Conservation (phyloP, 2,113 vertebrate genomes). For the Pseudorasbora parva region DNA sequence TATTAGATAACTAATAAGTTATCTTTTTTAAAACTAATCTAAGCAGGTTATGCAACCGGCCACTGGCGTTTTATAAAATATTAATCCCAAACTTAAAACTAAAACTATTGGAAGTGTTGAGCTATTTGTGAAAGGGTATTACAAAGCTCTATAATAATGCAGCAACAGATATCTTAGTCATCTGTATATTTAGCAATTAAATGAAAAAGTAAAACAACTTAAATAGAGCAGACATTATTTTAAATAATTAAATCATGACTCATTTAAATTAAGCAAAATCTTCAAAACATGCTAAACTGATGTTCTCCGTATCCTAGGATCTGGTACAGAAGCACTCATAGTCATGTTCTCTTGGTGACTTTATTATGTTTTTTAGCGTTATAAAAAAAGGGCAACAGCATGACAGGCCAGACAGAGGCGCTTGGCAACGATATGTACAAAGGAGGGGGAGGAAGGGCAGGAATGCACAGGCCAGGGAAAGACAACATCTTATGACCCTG, state of each 20-base stretch:
- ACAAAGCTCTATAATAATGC: neutral
- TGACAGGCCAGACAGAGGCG: conserved; percentile 60
- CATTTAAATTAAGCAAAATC: too few relatives aligned
- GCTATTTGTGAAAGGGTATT: neutral
- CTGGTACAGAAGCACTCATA: conserved; percentile 54
- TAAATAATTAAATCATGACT: too few relatives aligned
- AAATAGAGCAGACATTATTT: too few relatives aligned
- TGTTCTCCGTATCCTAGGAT: neutral
- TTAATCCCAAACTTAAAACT: neutral
- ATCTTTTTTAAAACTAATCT: too few relatives aligned
- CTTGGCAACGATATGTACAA: conserved; percentile 74
- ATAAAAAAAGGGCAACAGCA: conserved; percentile 64
- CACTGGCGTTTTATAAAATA: neutral
- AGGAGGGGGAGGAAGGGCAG: conserved; percentile 55
- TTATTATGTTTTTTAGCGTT: conserved; percentile 59
- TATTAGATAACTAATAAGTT: too few relatives aligned
- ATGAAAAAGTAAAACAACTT: neutral
- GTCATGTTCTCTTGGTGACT: conserved; percentile 50
- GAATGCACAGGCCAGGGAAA: conserved; percentile 3
- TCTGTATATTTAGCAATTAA: neutral
- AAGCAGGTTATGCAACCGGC: too few relatives aligned
- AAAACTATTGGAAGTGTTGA: neutral
- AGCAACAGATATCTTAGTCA: neutral
- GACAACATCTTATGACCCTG: neutral
- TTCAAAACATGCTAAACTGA: neutral